Percentiles rank a stretch among this genome's conserved stretches.
Evolutionary conservation across 1,140 invertebrate species (phyloP).

Genomic region (Aphelenchoides besseyi): DNA sequence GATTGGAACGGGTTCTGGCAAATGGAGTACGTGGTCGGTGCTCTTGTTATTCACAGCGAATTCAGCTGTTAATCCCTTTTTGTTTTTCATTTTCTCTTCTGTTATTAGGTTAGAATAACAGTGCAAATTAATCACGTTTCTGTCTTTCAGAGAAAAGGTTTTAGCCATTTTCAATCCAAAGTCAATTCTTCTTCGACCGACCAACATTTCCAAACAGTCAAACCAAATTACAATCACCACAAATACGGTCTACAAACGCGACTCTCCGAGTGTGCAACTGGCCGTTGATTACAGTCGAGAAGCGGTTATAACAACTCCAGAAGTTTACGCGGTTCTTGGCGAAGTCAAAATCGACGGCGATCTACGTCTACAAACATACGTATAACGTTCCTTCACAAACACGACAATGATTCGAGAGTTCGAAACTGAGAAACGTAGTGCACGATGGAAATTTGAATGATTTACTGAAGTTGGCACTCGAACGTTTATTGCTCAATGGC

Average conservation of each 20-base stretch:
- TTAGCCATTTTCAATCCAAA: background rate
- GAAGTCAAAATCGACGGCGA: too few species aligned
- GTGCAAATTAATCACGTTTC: background rate
- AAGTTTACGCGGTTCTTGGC: too few species aligned
- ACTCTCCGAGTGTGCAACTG: background rate
- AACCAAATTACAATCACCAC: background rate
- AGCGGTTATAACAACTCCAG: too few species aligned
- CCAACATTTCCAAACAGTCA: too few species aligned
- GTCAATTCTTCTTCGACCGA: background rate
- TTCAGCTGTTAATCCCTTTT: slow-evolving; percentile 54
- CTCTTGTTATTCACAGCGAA: slow-evolving; percentile 51
- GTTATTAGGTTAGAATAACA: slow-evolving; percentile 39
- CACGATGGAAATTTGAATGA: too few species aligned
- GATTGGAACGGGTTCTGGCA: slow-evolving; percentile 51
- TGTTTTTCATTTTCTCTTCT: slow-evolving; percentile 48
- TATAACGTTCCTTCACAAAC: too few species aligned
- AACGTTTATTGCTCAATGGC: too few species aligned
- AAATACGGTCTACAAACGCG: background rate
- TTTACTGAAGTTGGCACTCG: too few species aligned
- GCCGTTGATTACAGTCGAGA: too few species aligned
- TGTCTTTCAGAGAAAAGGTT: slow-evolving; percentile 18
- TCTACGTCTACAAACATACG: too few species aligned
- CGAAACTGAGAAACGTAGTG: too few species aligned
- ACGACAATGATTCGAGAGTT: too few species aligned
- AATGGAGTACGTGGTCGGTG: slow-evolving; percentile 57